Evolutionary conservation across 2,797 vertebrate genomes (phyloP).

Genomic region (Distichodus sexfasciatus): DNA sequence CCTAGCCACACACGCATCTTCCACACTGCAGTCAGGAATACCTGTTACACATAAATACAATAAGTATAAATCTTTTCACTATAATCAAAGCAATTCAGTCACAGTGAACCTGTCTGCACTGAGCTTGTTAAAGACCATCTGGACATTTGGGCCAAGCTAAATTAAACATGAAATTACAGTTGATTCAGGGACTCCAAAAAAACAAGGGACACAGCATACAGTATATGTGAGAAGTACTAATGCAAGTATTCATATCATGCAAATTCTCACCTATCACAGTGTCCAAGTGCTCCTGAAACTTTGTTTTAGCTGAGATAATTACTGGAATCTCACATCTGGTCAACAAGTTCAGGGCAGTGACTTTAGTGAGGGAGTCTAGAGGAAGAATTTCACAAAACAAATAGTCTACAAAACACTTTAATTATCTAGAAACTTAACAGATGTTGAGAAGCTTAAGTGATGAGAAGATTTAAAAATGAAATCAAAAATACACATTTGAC

Average conservation of each 20-base stretch:
- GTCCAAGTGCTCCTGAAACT: constrained; percentile 84
- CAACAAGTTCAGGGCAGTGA: constrained; percentile 84
- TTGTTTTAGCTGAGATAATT: constrained; percentile 76
- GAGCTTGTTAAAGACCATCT: background rate
- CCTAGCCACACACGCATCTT: constrained; percentile 77
- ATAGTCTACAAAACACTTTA: too few species aligned
- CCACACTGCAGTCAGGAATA: constrained; percentile 80
- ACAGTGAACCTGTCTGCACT: background rate
- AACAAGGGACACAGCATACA: too few species aligned
- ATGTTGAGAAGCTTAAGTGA: too few species aligned
- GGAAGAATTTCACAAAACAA: constrained; percentile 52
- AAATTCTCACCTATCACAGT: constrained; percentile 83
- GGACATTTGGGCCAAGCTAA: background rate
- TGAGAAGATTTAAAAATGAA: too few species aligned
- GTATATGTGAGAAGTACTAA: too few species aligned
- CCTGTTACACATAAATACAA: constrained; percentile 65
- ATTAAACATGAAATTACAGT: background rate
- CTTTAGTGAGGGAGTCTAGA: constrained; percentile 84
- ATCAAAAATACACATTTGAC: too few species aligned
- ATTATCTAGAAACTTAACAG: too few species aligned
- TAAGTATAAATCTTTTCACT: background rate
- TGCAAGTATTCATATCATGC: too few species aligned
- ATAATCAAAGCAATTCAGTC: background rate
- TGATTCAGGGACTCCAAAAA: too few species aligned
- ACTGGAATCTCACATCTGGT: constrained; percentile 85